Base-by-base conservation (phyloP, 1,140 invertebrate species). In the Drosophila repleta region DNA sequence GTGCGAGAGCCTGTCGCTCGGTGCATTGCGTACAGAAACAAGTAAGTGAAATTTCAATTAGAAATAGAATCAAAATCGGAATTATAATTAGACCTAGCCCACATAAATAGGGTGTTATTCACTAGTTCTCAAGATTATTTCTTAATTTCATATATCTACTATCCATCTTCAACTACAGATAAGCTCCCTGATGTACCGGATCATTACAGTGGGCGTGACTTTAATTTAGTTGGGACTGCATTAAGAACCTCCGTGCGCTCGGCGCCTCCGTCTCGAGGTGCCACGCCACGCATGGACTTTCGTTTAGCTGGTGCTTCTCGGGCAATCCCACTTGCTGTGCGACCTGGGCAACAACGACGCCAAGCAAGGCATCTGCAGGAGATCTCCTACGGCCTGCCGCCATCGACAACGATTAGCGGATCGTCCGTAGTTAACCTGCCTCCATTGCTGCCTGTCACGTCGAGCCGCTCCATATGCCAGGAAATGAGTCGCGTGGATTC, bases 1-100 rank as follows among this genome's bases (percentile, higher is more conserved):
- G 8, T 70, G 18, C 13, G 39, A 60, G 4, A 46, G 15, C 2
- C 41, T 74, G 11, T 20, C 8, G 2, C 11, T 32, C 3, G 7
- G n/a, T 20, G 6, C n/a, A 32, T 20, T 45, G 11, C n/a, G 6
- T 11, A 6, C 4, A 21, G 15, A 13, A n/a, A 43, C 24, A 8
- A n/a, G 67, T 70, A 51, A 51, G 43, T 41, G 0, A 0, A 3
- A 32, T 32, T 29, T 29, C n/a, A n/a, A n/a, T n/a, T n/a, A n/a
- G n/a, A n/a, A n/a, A n/a, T n/a, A n/a, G n/a, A n/a, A n/a, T n/a
- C n/a, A n/a, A n/a, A n/a, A n/a, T n/a, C n/a, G n/a, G n/a, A n/a
- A n/a, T n/a, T n/a, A n/a, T n/a, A n/a, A n/a, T n/a, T n/a, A n/a
- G n/a, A n/a, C n/a, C n/a, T n/a, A n/a, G n/a, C n/a, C n/a, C n/a